Conservation (phyloP, 1,140 invertebrate species). For the Drosophila kohkoa region DNA sequence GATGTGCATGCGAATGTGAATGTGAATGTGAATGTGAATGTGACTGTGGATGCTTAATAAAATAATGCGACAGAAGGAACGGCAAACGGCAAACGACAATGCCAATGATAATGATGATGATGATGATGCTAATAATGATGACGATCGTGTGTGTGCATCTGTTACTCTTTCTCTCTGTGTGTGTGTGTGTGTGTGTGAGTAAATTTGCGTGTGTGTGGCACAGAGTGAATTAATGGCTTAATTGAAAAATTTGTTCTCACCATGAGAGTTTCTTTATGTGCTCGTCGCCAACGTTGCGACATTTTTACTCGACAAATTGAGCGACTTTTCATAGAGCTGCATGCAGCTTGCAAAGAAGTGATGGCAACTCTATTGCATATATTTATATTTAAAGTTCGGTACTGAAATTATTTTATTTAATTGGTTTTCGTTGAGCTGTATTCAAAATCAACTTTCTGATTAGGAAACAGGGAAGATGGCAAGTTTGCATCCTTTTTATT, state of each 20-base stretch:
- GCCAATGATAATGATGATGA: constrained; percentile 43
- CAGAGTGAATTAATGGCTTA: constrained; percentile 83
- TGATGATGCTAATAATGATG: constrained; percentile 57
- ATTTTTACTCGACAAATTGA: constrained; percentile 67
- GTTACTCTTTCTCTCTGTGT: constrained; percentile 33
- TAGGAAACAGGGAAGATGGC: too few species aligned
- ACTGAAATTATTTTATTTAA: too few species aligned
- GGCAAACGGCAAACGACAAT: constrained; percentile 50
- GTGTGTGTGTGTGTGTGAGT: constrained; percentile 38
- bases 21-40: constrained; percentile 35
- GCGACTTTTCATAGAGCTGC: constrained; percentile 33
- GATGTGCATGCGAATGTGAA: constrained; percentile 32
- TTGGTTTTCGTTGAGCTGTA: too few species aligned
- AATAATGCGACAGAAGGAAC: constrained; percentile 80
- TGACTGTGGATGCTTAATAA: constrained; percentile 70
- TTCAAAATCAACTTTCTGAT: too few species aligned
- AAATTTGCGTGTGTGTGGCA: constrained; percentile 66
- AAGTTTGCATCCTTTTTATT: too few species aligned
- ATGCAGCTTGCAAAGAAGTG: constrained; percentile 11
- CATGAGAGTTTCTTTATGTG: constrained; percentile 60
- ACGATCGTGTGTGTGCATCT: constrained; percentile 39
- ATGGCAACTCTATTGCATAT: constrained; percentile 5
- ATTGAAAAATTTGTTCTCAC: constrained; percentile 84
- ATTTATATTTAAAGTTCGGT: too few species aligned
- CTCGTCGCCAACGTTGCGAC: constrained; percentile 47